Conservation (phyloP, 30 jellyfish, hydroid and myxozoan genomes). For the Chironex yamaguchii region DNA sequence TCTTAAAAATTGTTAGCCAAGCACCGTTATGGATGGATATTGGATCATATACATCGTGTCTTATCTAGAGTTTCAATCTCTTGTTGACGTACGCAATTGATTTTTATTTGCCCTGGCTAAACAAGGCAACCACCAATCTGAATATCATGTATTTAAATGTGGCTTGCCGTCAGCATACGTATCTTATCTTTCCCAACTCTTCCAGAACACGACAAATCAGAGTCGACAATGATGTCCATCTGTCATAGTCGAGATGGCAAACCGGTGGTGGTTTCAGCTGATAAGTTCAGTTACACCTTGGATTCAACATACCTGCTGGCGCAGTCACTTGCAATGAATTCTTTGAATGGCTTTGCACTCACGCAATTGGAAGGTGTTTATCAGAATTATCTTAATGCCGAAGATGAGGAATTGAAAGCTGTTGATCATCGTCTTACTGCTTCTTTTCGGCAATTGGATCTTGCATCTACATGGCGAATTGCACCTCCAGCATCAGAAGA, state of each 20-base stretch:
- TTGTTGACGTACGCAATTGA: no score
- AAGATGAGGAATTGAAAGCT: conserved; percentile 33
- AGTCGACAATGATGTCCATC: conserved; percentile 70
- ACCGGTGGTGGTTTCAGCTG: conserved; percentile 2
- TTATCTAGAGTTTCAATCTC: no score
- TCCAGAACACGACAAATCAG: conserved; percentile 92
- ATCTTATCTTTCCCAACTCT: no score
- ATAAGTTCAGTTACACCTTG: conserved; percentile 64
- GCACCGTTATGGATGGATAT: no score
- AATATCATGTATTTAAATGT: no score
- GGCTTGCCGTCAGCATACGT: no score
- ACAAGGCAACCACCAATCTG: no score
- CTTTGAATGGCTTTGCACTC: conserved; percentile 67
- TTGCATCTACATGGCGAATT: conserved; percentile 53
- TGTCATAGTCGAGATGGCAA: conserved; percentile 14
- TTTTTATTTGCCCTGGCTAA: no score
- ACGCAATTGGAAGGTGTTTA: conserved; percentile 71
- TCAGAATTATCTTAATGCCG: conserved; percentile 13
- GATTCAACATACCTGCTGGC: conserved; percentile 85
- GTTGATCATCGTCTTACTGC: conserved; percentile 64
- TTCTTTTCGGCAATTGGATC: conserved; percentile 46
- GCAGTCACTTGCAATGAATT: conserved; percentile 79
- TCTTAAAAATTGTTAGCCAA: no score
- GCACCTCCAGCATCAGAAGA: conserved; percentile 1
- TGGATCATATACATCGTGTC: no score